phyloP scores from a whole-genome alignment of 92 coral and sea anemone genomes.

The Zoanthus solanderi region DNA sequence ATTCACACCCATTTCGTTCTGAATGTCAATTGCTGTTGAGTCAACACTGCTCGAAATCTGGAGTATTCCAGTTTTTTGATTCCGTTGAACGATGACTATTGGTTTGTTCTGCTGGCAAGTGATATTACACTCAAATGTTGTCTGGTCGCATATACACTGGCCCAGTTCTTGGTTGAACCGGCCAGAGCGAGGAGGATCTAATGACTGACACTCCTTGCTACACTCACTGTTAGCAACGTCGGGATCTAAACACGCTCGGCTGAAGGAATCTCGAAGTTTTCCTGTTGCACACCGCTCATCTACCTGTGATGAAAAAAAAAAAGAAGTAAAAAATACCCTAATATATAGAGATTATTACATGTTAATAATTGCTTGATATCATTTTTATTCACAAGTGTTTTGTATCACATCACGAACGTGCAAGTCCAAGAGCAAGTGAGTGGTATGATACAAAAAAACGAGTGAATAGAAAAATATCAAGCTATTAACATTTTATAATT shows the following conservation, averaged over 20 bases:
- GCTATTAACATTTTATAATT: too few species aligned
- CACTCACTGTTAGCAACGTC: slow-evolving; percentile 33
- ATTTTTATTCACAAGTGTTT: too few species aligned
- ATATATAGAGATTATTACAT: too few species aligned
- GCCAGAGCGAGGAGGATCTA: slow-evolving; percentile 31
- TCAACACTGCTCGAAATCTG: neutral
- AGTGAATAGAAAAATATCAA: too few species aligned
- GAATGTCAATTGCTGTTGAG: slow-evolving; percentile 12
- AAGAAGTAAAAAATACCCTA: too few species aligned
- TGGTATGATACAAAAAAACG: too few species aligned
- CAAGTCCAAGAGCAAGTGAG: too few species aligned
- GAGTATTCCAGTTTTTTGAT: slow-evolving; percentile 35
- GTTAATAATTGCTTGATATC: too few species aligned
- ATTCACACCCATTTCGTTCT: slow-evolving; percentile 63
- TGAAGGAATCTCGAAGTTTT: slow-evolving; percentile 69
- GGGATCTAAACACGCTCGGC: slow-evolving; percentile 74
- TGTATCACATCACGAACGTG: too few species aligned
- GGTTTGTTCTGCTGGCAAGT: slow-evolving; percentile 67
- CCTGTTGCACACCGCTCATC: slow-evolving; percentile 78
- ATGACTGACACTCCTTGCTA: slow-evolving; percentile 3
- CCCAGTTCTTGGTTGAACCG: slow-evolving; percentile 66
- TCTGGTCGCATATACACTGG: slow-evolving; percentile 66
- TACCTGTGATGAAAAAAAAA: slow-evolving; percentile 52
- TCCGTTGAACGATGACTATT: slow-evolving; percentile 42
- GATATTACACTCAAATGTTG: slow-evolving; percentile 63